Base-by-base conservation (phyloP, 2,797 vertebrate species). In the Lithobates sylvaticus region DNA sequence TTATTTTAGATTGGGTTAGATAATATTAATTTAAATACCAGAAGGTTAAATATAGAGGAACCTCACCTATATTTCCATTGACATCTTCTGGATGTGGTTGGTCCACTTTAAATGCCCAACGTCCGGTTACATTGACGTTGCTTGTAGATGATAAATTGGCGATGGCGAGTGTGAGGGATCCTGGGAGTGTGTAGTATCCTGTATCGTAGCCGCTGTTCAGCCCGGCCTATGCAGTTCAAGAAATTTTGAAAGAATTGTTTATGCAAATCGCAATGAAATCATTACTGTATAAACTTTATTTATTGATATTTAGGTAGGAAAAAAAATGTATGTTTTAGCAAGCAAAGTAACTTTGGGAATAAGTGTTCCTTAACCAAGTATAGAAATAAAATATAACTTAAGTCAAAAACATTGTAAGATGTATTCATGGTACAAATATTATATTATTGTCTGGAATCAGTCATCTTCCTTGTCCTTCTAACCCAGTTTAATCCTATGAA, bases 181-280 rank as follows among this genome's bases (percentile, higher is more conserved):
- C 75, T 10, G 42, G 64, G 10, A 84, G 47, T 77, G 16, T 9
- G 26, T 77, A 77, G 44, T n/a, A 83, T 5, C 34, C 71, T 6
- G 70, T 58, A 3, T 36, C 32, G 9, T 65, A 4, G 1, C 75
- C 82, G 26, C 64, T 77, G 74, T 84, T 84, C 5, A 84, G 64
- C 10, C 82, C 82, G 12, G 74, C 74, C 82, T 84, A 44, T 61
- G 42, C 15, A 1, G 23, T 23, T 61, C 12, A 29, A 72, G 4
- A 21, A 42, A 3, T 61, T 61, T n/a, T 61, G 2, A 23, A 6
- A 61, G 16, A 61, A 61, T 61, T 47, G 44, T 47, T 13, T 3
- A 12, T 13, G 44, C 44, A 47, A 12, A 47, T 15, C 1, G 15
- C 13, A 47, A 1, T 47, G 12, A 47, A 47, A 47, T 13, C 44